Percentiles rank a stretch among this genome's conserved stretches.
Evolutionary conservation across 2,797 vertebrate genomes (phyloP).

Genomic region (Emys orbicularis): DNA sequence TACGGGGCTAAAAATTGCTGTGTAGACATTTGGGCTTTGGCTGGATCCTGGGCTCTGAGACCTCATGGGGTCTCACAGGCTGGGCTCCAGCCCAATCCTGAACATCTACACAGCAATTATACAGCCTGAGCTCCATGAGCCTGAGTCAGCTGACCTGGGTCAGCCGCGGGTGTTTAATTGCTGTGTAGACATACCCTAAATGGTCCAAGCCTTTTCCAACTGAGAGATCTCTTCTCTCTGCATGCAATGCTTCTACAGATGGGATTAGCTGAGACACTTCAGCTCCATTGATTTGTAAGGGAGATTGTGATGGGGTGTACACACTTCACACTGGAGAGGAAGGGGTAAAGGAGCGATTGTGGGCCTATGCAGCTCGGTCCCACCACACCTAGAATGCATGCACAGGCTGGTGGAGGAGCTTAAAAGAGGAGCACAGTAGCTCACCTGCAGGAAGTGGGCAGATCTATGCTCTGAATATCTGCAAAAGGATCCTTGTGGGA

Average conservation of each 20-base stretch:
- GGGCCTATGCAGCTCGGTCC: background rate
- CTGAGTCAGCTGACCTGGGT: background rate
- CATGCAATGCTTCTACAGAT: background rate
- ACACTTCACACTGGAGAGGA: background rate
- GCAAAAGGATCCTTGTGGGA: background rate
- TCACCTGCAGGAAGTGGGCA: background rate
- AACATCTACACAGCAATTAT: background rate
- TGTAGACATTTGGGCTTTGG: background rate
- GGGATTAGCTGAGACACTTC: slow-evolving; percentile 6
- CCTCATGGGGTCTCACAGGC: background rate
- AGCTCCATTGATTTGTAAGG: background rate
- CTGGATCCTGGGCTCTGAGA: background rate
- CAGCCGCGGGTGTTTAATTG: background rate
- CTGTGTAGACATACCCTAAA: background rate
- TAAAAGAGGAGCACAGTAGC: background rate
- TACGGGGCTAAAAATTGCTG: background rate
- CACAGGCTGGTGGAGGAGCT: background rate
- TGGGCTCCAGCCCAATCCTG: background rate
- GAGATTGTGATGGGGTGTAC: background rate
- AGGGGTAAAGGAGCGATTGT: background rate
- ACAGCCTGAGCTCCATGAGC: background rate
- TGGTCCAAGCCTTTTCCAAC: background rate
- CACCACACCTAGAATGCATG: background rate
- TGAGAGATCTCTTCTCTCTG: background rate
- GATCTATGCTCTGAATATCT: background rate